A percentile compares a stretch with the other conserved stretches of the same genome.
Evolutionary conservation across 2,797 vertebrate genomes (phyloP).

Genomic region (Decapterus maruadsi): DNA sequence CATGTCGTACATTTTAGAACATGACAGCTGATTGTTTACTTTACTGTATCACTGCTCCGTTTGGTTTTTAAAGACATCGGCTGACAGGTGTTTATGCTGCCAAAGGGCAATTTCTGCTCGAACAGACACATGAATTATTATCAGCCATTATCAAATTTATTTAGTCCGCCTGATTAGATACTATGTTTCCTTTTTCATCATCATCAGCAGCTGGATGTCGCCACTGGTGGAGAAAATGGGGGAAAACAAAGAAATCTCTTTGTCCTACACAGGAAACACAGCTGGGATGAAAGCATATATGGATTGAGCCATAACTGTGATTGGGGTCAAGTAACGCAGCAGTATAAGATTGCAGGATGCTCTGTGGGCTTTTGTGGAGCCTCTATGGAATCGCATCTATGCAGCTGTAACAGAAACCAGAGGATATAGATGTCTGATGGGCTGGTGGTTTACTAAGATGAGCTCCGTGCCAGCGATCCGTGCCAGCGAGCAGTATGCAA

Average conservation of each 20-base stretch:
- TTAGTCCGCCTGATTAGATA: neutral
- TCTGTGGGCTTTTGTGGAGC: neutral
- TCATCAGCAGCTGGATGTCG: neutral
- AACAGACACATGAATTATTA: no score
- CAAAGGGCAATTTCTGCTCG: no score
- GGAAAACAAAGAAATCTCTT: neutral
- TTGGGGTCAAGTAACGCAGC: neutral
- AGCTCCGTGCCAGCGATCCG: constrained; percentile 14
- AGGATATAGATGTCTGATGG: constrained; percentile 27
- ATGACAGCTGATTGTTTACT: neutral
- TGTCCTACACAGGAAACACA: constrained; percentile 1
- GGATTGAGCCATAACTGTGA: constrained; percentile 18
- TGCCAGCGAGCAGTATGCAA: constrained; percentile 39
- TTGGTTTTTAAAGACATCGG: neutral
- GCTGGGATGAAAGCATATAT: neutral
- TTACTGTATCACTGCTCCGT: neutral
- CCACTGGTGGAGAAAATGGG: neutral
- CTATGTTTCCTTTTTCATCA: neutral
- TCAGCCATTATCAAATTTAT: neutral
- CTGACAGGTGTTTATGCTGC: no score
- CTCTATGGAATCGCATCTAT: neutral
- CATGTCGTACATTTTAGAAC: neutral
- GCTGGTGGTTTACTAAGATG: constrained; percentile 18
- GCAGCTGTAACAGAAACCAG: constrained; percentile 15
- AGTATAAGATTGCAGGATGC: constrained; percentile 13